A percentile compares a stretch with the other conserved stretches of the same genome.
These are phyloP conservation scores for Gallinago media DNA, from an alignment of 2,113 vertebrate species.

Conservation along the genomic window DNA sequence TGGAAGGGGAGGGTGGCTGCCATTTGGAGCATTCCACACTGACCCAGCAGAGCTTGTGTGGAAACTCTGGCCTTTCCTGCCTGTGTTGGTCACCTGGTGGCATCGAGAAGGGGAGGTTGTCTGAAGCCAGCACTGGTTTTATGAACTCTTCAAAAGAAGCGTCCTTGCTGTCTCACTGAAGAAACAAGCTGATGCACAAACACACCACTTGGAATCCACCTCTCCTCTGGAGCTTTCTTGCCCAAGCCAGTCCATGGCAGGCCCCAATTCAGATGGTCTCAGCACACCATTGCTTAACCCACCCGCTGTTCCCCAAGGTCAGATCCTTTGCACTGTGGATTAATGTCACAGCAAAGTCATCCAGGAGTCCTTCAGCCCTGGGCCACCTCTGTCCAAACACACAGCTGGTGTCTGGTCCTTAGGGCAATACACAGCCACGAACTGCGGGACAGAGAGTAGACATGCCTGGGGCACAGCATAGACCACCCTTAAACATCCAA, in stretches of 20 bases:
- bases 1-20: background rate
- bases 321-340: background rate
- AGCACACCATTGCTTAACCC: background rate
- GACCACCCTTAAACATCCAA: background rate
- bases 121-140: background rate
- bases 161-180: background rate
- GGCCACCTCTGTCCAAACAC: background rate
- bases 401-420: background rate
- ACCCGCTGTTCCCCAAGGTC: background rate
- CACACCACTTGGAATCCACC: background rate
- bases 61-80: background rate
- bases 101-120: rapidly evolving
- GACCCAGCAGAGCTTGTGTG: background rate
- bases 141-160: background rate
- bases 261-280: background rate
- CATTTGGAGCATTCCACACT: background rate
- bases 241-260: background rate
- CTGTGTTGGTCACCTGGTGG: background rate
- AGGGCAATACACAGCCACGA: background rate
- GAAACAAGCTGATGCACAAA: background rate
- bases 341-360: background rate
- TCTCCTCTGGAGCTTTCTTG: background rate
- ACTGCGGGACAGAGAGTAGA: background rate
- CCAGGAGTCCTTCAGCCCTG: background rate
- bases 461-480: background rate